Evolutionary conservation across 2,797 vertebrate genomes (phyloP).

Genomic region (Enteromius anoplus): DNA sequence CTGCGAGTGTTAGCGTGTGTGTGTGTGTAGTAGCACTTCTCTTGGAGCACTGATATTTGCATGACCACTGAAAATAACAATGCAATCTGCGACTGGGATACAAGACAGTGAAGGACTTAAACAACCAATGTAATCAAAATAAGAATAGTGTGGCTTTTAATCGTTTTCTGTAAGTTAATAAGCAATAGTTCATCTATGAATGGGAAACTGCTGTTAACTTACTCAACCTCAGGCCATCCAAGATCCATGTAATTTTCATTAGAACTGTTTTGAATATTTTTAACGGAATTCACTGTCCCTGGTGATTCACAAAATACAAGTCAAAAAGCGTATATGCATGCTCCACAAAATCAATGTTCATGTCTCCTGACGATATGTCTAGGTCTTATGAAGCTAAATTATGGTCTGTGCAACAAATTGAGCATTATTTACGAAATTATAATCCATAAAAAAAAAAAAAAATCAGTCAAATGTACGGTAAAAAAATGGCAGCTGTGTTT

Average conservation of each 20-base stretch:
- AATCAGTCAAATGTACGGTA: no score
- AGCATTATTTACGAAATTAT: not conserved
- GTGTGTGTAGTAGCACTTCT: conserved; percentile 18
- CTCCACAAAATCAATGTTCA: not conserved
- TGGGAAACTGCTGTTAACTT: not conserved
- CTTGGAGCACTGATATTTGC: not conserved
- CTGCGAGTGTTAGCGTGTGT: conserved; percentile 17
- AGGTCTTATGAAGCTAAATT: not conserved
- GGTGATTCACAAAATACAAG: not conserved
- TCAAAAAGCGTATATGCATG: not conserved
- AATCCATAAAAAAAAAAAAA: not conserved
- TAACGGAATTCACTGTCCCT: not conserved
- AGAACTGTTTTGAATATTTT: not conserved
- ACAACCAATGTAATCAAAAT: not conserved
- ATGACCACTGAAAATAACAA: conserved; percentile 15
- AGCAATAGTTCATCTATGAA: not conserved
- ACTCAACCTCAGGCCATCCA: not conserved
- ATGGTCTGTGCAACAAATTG: not conserved
- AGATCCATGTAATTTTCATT: not conserved
- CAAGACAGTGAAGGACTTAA: not conserved
- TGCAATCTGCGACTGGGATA: not conserved
- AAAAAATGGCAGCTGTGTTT: no score
- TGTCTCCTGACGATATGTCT: not conserved
- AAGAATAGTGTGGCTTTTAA: not conserved
- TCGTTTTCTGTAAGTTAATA: not conserved